Base-by-base conservation (phyloP, 2,888 invertebrate genomes). In the Cataglyphis albicans region DNA sequence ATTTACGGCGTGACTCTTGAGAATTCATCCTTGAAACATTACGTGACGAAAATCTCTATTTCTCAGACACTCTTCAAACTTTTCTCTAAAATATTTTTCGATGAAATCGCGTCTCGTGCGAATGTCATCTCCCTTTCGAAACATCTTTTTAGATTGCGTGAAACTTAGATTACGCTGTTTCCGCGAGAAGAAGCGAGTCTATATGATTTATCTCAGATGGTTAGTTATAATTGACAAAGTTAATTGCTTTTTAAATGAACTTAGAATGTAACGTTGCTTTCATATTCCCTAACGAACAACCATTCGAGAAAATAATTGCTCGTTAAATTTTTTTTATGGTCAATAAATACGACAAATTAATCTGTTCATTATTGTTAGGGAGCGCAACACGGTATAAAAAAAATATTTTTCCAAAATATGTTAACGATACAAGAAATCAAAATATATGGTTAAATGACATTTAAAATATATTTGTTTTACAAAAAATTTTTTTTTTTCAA, bases 191-290 rank as follows among this genome's bases (percentile, higher is more conserved):
- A 80, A 25, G 38, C 21, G 7, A 38, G 41, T 57, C 21, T 41
- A 6, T 18, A 15, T 57, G 21, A 41, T 57, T 44, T 59, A 52
- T 7, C n/a, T 41, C 21, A 9, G 55, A 15, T 25, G 41, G n/a
- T 78, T 44, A 55, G 41, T 59, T 59, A 52, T 68, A 73, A 83
- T 85, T 74, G 68, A 7, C 18, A n/a, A 67, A 80, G 52, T 65
- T 81, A 83, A 85, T 85, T 83, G 29, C 48, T 81, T 81, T 75
- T 81, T 83, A 83, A 83, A 59, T 67, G 38, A 29, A 76, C 10
- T 67, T 12, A n/a, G 7, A 55, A 18, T 64, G n/a, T 18, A 25
- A 25, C 38, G 52, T 67, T 15, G 25, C 25, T 67, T 55, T 32
- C 32, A 5, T 21, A 21, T 7, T 18, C 25, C 32, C 18, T 38